Evolutionary conservation across 2,113 vertebrate genomes (phyloP).

Genomic region (Pithys albifrons): DNA sequence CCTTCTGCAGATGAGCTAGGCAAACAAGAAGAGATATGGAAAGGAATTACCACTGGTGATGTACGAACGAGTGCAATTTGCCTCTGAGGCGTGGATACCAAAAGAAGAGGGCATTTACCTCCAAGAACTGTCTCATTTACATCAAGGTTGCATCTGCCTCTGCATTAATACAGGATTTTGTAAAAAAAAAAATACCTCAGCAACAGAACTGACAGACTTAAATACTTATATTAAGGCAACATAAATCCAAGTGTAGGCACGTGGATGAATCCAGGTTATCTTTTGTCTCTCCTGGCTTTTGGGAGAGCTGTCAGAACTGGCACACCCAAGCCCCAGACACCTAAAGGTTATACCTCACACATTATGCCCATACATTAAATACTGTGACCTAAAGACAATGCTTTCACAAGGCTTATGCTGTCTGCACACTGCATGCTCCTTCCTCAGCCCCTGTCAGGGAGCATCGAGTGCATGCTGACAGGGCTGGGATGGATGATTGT

Average conservation of each 20-base stretch:
- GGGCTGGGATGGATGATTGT: accelerated
- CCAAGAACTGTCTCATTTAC: not conserved
- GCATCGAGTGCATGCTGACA: accelerated
- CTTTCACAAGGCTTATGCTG: too few relatives aligned
- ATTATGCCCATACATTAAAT: not conserved
- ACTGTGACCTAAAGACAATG: accelerated
- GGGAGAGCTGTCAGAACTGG: not conserved
- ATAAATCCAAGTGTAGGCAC: not conserved
- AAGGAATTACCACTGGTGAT: not conserved
- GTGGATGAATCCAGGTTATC: not conserved
- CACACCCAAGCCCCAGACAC: not conserved
- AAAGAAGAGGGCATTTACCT: not conserved
- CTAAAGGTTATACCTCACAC: not conserved
- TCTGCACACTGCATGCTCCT: not conserved
- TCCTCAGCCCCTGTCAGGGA: not conserved
- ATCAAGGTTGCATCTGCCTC: not conserved
- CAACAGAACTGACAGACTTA: accelerated
- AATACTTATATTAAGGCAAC: not conserved
- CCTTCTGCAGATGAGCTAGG: not conserved
- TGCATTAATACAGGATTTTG: not conserved
- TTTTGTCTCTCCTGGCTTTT: not conserved
- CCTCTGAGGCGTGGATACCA: not conserved
- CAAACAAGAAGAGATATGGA: not conserved
- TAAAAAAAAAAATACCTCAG: not conserved
- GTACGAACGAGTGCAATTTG: not conserved